Base-by-base conservation (phyloP, 92 coral and sea anemone genomes). In the Bergia sp. region DNA sequence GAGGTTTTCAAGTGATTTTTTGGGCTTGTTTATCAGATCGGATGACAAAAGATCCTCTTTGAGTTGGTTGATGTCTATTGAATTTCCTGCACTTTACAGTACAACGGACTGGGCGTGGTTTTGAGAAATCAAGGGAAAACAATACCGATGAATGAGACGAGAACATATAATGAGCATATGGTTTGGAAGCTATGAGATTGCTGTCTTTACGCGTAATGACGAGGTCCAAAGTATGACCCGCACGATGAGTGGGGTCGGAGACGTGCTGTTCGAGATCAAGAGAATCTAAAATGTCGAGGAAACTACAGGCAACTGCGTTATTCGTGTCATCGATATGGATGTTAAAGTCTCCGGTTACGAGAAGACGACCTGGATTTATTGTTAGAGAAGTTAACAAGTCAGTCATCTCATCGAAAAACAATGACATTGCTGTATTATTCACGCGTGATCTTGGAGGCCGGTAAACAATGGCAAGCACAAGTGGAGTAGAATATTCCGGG, bases 391-490 rank as follows among this genome's bases (percentile, higher is more conserved):
- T 66, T 66, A 66, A 66, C 73, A 66, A 66, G n/a, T n/a, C n/a
- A n/a, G n/a, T n/a, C n/a, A n/a, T n/a, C n/a, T n/a, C n/a, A n/a
- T n/a, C n/a, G n/a, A 66, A 66, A 66, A 66, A 66, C 73, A 66
- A 1, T 16, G 73, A 66, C 73, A 66, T 66, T 66, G 73, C 73
- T 66, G 73, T 66, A 66, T 66, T 66, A 66, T 66, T 66, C 73
- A 66, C 73, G 73, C 23, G 73, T 66, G 73, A 66, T 66, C 73
- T 66, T 66, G 73, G 73, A 66, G 73, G 73, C 73, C 23, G 73
- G 73, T 66, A 66, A 66, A 66, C 73, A 66, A 66, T 66, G 73
- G 73, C 73, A 66, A 66, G n/a, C 73, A 66, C 73, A 66, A 66
- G 73, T 66, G 73, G 73, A 66, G 73, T 66, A 66, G 73, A 66